These are phyloP conservation scores for Sardina pilchardus DNA, from an alignment of 2,113 vertebrate genomes.

Conservation along the genomic window DNA sequence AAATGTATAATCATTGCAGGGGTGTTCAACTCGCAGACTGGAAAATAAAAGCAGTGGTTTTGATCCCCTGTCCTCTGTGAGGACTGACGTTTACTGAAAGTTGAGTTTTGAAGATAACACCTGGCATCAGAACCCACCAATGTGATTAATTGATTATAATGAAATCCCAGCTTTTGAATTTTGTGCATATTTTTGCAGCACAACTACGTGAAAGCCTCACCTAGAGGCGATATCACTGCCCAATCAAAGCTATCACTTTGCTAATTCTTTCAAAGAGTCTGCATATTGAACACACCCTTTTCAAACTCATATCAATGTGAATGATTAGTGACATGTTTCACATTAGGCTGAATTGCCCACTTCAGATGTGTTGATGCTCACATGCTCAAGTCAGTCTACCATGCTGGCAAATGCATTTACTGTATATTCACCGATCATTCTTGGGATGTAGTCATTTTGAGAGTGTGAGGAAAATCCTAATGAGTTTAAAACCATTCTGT, in stretches of 20 bases:
- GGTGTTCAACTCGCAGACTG: slow-evolving; percentile 49
- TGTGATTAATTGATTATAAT: background rate
- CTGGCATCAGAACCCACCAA: too few species aligned
- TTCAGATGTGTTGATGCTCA: background rate
- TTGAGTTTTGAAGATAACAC: too few species aligned
- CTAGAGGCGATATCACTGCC: slow-evolving; percentile 25
- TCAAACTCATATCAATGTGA: slow-evolving; percentile 8
- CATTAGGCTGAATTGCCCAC: background rate
- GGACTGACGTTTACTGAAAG: background rate
- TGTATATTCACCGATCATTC: slow-evolving; percentile 7
- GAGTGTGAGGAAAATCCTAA: slow-evolving; percentile 59
- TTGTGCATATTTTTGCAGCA: too few species aligned
- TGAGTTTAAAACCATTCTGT: slow-evolving; percentile 67
- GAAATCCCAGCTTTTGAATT: background rate
- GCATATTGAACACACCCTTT: slow-evolving; percentile 46
- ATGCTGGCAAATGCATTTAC: slow-evolving; percentile 40
- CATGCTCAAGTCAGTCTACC: slow-evolving; percentile 34
- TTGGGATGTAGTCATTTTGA: slow-evolving; percentile 16
- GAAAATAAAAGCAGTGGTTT: slow-evolving; percentile 31
- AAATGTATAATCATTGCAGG: background rate
- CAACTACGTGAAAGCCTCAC: too few species aligned
- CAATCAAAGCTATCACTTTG: background rate
- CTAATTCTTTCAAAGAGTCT: slow-evolving; percentile 16
- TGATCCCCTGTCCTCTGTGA: background rate
- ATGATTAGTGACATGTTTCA: slow-evolving; percentile 1